Base-by-base conservation (phyloP, 2,888 invertebrate genomes). In the Aricia artaxerxes region DNA sequence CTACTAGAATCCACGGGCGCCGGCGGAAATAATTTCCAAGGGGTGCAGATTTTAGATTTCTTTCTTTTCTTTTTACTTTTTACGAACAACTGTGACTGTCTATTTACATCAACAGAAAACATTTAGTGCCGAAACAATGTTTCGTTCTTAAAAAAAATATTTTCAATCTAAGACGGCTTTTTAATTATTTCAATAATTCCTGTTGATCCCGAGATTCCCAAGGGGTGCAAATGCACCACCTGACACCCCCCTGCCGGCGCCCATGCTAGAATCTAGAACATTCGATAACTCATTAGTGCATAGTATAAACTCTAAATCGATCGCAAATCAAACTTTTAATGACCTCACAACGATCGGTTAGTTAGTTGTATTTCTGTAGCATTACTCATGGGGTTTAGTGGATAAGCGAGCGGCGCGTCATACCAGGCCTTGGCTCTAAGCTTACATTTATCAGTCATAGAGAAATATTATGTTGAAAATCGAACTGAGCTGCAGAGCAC, bases 371-470 rank as follows among this genome's bases (percentile, higher is more conserved):
- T 78, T 81, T 85, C 83, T 82, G 85, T 84, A 82, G 64, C 80
- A 80, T 86, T 85, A 83, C 82, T 85, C 85, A 85, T 81, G 80
- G 78, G 79, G 80, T 80, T 82, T 84, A 73, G 73, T 40, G 73
- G 78, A 57, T 69, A 78, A 73, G 78, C 57, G 73, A 35, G 11
- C 24, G 60, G 44, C 78, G 61, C 83, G 84, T 85, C 84, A 84
- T 81, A 60, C 72, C 24, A 73, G 81, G 79, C 85, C 84, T 84
- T 85, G 85, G 82, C 82, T 78, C 77, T 79, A 78, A 81, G 69
- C 69, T 69, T 69, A 69, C 69, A 69, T 38, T 69, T 69, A 69
- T 69, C 69, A 38, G 69, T 38, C 69, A 69, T 35, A 69, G 35
- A 35, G 35, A 69, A 69, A 69, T 69, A 69, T 69, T 69, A 69